These are phyloP conservation scores for Oscheius sp. DNA, from an alignment of 2,888 invertebrate species.

Conservation along the genomic window DNA sequence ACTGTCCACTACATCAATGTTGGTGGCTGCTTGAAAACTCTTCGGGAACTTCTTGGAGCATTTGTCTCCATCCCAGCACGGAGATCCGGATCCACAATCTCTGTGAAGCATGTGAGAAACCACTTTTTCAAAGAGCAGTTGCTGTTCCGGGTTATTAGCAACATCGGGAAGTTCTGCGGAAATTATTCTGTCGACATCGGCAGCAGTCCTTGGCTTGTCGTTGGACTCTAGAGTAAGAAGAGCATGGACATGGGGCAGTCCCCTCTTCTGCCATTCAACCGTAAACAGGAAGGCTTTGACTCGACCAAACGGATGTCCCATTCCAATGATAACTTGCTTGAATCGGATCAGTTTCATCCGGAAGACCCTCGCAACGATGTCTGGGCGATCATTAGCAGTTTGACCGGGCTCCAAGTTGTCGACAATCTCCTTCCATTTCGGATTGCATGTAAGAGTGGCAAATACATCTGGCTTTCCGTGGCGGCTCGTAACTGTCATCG, in stretches of 20 bases:
- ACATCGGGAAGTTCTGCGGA: too few relatives aligned
- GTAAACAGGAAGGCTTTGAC: slow-evolving; percentile 55
- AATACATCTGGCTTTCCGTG: slow-evolving; percentile 67
- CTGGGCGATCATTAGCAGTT: slow-evolving; percentile 59
- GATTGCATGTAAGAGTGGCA: slow-evolving; percentile 73
- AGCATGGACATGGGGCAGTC: slow-evolving; percentile 49
- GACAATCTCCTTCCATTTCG: slow-evolving; percentile 71
- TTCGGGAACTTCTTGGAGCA: background rate
- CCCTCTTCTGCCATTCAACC: slow-evolving; percentile 72
- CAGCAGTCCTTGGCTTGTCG: too few relatives aligned
- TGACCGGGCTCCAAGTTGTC: slow-evolving; percentile 48
- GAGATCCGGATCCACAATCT: background rate
- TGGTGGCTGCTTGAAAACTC: background rate
- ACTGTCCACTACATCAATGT: background rate
- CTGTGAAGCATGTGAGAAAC: background rate
- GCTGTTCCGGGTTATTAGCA: background rate
- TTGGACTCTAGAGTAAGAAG: too few relatives aligned
- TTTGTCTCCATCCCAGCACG: background rate
- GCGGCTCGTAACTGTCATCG: slow-evolving; percentile 61
- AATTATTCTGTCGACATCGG: too few relatives aligned
- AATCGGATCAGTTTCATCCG: slow-evolving; percentile 55
- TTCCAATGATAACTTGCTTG: slow-evolving; percentile 53
- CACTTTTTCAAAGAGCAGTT: background rate
- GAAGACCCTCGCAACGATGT: slow-evolving; percentile 66
- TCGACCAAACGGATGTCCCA: slow-evolving; percentile 53